Evolutionary conservation across 2,113 vertebrate genomes (phyloP).

Genomic region (Egretta garzetta): DNA sequence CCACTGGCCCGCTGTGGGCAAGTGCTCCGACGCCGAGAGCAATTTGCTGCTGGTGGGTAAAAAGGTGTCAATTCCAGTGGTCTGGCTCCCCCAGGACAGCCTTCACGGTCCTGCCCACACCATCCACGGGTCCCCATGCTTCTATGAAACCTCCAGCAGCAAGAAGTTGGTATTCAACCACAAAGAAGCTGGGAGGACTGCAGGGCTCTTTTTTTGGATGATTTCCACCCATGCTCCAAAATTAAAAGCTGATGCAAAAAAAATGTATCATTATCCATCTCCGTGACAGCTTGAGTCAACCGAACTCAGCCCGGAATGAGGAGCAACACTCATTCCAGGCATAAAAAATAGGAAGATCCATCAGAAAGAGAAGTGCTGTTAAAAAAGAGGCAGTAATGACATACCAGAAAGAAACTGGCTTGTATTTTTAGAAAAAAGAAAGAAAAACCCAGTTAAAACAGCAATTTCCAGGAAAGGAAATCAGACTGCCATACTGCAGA

Average conservation of each 20-base stretch:
- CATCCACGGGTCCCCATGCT: not conserved
- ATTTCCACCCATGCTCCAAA: conserved; percentile 13
- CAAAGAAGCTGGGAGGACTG: not conserved
- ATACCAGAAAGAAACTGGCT: conserved; percentile 21
- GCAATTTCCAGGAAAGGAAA: conserved; percentile 39
- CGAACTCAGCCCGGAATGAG: not conserved
- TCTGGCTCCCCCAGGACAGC: not conserved
- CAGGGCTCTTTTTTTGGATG: not conserved
- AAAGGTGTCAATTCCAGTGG: not conserved
- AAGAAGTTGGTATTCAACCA: not conserved
- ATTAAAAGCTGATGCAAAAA: conserved; percentile 46
- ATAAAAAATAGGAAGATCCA: conserved; percentile 45
- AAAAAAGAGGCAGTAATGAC: conserved; percentile 50
- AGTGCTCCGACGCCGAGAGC: fast-evolving
- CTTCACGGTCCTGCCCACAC: not conserved
- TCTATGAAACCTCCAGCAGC: not conserved
- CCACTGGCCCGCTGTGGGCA: not conserved
- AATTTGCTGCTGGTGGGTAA: not conserved
- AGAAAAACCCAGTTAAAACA: conserved; percentile 17
- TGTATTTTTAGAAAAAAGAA: conserved; percentile 55
- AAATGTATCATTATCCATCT: conserved; percentile 36
- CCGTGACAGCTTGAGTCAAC: conserved; percentile 48
- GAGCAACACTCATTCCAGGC: conserved; percentile 24
- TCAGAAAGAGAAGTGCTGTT: conserved; percentile 40
- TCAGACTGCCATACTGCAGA: not conserved